Evolutionary conservation across 2,113 vertebrate species (phyloP).

Genomic region (Lepisosteus oculatus): DNA sequence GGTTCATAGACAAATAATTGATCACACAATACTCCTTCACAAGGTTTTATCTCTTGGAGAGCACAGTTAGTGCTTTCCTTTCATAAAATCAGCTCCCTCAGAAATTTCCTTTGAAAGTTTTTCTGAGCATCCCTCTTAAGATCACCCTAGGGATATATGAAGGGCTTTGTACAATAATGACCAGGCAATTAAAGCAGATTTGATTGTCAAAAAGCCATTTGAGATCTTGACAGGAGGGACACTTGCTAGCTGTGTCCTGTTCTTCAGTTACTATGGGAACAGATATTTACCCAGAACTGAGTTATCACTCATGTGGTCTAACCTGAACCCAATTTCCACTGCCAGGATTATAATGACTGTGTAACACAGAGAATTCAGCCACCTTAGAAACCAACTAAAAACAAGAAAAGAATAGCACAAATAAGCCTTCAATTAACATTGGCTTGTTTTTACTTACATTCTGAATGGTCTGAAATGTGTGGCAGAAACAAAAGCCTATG

Average conservation of each 20-base stretch:
- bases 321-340: not conserved
- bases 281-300: not conserved
- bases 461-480: too few relatives aligned
- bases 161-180: not conserved
- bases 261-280: conserved; percentile 5
- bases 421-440: too few relatives aligned
- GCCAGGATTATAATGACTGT: not conserved
- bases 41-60: too few relatives aligned
- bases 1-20: too few relatives aligned
- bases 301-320: not conserved
- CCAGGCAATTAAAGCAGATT: not conserved
- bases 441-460: too few relatives aligned
- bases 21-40: too few relatives aligned
- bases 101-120: too few relatives aligned
- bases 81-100: too few relatives aligned
- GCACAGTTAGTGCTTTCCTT: too few relatives aligned
- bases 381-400: not conserved
- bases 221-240: not conserved
- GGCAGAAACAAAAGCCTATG: too few relatives aligned
- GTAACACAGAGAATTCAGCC: not conserved
- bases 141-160: not conserved
- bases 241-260: not conserved
- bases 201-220: not conserved
- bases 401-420: not conserved
- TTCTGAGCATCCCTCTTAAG: too few relatives aligned